A percentile compares a stretch with the other conserved stretches of the same genome.
These are phyloP conservation scores for Lagenorhynchus albirostris DNA, from an alignment of 2,113 vertebrate genomes.

Conservation along the genomic window DNA sequence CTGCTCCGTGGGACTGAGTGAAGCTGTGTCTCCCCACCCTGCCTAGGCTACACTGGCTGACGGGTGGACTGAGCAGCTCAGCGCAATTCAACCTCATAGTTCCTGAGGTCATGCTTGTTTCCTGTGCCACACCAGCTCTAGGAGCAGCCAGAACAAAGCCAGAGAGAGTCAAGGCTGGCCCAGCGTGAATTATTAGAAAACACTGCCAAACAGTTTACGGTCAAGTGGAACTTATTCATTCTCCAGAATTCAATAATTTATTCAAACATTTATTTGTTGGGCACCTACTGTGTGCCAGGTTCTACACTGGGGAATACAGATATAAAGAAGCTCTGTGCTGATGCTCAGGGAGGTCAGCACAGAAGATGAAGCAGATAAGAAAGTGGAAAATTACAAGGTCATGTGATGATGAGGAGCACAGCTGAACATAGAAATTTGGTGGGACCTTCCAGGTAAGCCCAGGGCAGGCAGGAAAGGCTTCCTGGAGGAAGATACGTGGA, in stretches of 20 bases:
- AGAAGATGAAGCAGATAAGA: neutral
- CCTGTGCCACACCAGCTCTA: neutral
- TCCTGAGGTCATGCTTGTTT: neutral
- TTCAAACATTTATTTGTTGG: neutral
- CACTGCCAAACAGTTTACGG: neutral
- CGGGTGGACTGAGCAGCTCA: neutral
- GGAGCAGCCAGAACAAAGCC: neutral
- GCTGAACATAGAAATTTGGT: neutral
- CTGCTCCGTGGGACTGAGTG: neutral
- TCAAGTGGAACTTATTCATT: neutral
- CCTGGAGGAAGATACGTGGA: neutral
- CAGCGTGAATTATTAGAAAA: neutral
- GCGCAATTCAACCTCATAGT: neutral
- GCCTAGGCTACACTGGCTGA: neutral
- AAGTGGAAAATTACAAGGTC: neutral
- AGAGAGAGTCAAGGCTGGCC: neutral
- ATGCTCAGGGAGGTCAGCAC: neutral
- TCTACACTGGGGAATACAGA: neutral
- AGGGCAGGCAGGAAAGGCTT: neutral
- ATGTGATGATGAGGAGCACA: rapidly evolving
- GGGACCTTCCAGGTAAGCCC: neutral
- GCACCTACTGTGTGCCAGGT: neutral
- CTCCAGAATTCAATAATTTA: neutral
- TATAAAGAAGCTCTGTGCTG: neutral
- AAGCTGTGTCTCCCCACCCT: neutral